These are phyloP conservation scores for Eulemur mongoz DNA, from an alignment of 2,797 vertebrate genomes.

Conservation along the genomic window DNA sequence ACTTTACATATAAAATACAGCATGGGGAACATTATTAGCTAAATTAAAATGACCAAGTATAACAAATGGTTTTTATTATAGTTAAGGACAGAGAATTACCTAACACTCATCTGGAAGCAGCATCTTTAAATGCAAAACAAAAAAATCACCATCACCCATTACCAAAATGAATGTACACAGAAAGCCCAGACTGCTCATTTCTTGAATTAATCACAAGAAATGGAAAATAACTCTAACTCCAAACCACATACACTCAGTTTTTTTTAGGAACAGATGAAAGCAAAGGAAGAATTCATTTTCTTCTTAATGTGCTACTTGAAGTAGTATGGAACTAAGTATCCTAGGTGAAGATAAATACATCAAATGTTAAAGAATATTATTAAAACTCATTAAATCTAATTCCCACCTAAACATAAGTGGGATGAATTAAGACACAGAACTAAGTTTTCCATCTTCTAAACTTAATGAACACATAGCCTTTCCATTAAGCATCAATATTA, in stretches of 20 bases:
- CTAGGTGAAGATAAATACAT: conserved; percentile 43
- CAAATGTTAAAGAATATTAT: conserved; percentile 52
- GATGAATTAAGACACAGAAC: conserved; percentile 38
- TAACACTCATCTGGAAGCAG: neutral
- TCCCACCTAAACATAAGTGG: conserved; percentile 45
- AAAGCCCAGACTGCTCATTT: neutral
- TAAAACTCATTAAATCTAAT: conserved; percentile 57
- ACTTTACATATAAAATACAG: neutral
- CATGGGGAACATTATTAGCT: neutral
- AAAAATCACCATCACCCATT: neutral
- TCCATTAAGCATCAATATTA: conserved; percentile 25
- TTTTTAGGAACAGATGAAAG: conserved; percentile 24
- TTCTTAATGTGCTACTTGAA: conserved; percentile 32
- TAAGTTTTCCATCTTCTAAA: conserved; percentile 42
- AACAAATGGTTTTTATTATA: neutral
- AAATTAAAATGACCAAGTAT: neutral
- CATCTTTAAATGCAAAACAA: neutral
- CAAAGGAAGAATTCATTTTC: conserved; percentile 31
- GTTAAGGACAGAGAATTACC: neutral
- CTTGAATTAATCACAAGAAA: conserved; percentile 38
- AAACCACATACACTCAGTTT: neutral
- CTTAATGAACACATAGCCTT: conserved; percentile 34
- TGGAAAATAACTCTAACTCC: neutral
- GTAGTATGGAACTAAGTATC: neutral
- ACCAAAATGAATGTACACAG: neutral